A percentile compares a stretch with the other conserved stretches of the same genome.
These are phyloP conservation scores for Drosophila quasianomalipes DNA, from an alignment of 2,888 invertebrate species.

Conservation along the genomic window DNA sequence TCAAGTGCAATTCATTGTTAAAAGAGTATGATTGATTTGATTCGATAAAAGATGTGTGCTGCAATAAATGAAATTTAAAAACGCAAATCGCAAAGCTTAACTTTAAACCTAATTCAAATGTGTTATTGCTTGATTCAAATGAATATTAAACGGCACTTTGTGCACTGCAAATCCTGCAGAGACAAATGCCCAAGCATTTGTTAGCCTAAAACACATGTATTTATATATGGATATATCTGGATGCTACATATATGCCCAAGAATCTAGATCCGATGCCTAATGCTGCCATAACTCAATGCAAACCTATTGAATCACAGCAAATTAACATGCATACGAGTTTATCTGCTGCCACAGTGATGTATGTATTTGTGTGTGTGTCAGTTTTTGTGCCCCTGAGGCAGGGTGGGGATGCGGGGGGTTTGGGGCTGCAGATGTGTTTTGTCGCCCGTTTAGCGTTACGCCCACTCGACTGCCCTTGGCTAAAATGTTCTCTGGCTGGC, in stretches of 20 bases:
- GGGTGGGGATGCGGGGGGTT: slow-evolving; percentile 27
- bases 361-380: slow-evolving; percentile 5
- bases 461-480: slow-evolving; percentile 31
- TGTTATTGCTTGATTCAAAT: background rate
- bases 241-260: slow-evolving; percentile 27
- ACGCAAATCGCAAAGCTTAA: background rate
- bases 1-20: no score
- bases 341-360: slow-evolving; percentile 30
- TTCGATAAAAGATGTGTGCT: background rate
- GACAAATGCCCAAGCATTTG: slow-evolving; percentile 42
- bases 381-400: slow-evolving; percentile 25
- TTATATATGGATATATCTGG: background rate
- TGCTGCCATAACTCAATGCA: slow-evolving; percentile 72
- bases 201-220: slow-evolving; percentile 15
- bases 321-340: slow-evolving; percentile 75
- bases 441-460: slow-evolving; percentile 39
- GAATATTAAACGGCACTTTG: slow-evolving; percentile 1
- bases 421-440: slow-evolving; percentile 43
- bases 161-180: background rate
- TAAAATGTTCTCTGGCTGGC: slow-evolving; percentile 37
- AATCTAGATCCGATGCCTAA: slow-evolving; percentile 58
- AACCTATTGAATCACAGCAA: slow-evolving; percentile 79
- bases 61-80: background rate
- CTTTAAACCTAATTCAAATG: background rate
- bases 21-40: no score